phyloP scores from a whole-genome alignment of 2,113 vertebrate species.

The rat (Rattus norvegicus) region GRCr8 NC_086019.1:4098001-4098500 shows the following conservation, averaged over 20 bases:
- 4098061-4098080: background rate
- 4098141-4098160: conserved; percentile 98
- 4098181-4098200: conserved; percentile 33
- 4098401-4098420: background rate
- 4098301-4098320: conserved; percentile 95
- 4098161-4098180: conserved; percentile 89
- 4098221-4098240: conserved; percentile 41
- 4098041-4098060: conserved; percentile 56
- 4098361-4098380: background rate
- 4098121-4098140: conserved; percentile 99
- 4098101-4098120: conserved; percentile 97
- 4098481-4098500: background rate
- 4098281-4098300: conserved; percentile 96
- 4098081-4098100: conserved; percentile 89
- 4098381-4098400: too few relatives aligned
- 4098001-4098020: conserved; percentile 34
- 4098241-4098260: conserved; percentile 95
- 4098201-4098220: conserved; percentile 5
- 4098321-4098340: background rate
- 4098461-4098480: background rate
- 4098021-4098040: background rate
- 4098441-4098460: too few relatives aligned
- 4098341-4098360: background rate
- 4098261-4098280: conserved; percentile 97
- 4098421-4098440: background rate